Conservation (phyloP, 2,888 invertebrate species). For the Eubasilissa splendida region DNA sequence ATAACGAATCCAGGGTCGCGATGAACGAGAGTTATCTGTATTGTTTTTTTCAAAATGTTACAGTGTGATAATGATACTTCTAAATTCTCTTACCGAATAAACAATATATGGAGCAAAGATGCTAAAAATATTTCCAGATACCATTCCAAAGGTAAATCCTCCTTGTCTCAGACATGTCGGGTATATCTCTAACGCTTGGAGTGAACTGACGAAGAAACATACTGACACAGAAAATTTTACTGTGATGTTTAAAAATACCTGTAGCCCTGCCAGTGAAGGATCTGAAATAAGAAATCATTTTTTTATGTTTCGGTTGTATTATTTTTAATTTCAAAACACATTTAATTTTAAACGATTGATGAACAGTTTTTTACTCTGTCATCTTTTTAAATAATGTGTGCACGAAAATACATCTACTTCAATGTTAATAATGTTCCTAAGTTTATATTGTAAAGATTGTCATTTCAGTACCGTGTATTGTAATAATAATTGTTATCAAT, state of each 20-base stretch:
- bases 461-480: conserved; percentile 63
- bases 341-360: no score
- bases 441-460: no score
- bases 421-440: no score
- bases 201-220: conserved; percentile 70
- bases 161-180: conserved; percentile 75
- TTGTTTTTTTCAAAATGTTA: no score
- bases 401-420: no score
- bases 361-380: no score
- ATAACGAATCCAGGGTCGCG: no score
- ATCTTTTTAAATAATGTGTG: no score
- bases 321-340: no score
- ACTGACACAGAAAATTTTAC: conserved; percentile 70
- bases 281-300: conserved; percentile 59
- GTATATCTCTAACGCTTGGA: conserved; percentile 74
- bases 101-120: conserved; percentile 72
- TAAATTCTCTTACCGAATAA: conserved; percentile 64
- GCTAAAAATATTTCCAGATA: conserved; percentile 68
- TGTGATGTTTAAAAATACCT: conserved; percentile 64
- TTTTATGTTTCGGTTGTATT: no score
- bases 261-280: conserved; percentile 61
- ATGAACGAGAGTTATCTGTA: no score
- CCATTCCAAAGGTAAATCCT: conserved; percentile 70
- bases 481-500: conserved; percentile 66
- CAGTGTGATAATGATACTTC: neutral